Conservation (phyloP, 2,888 invertebrate genomes). For the Cosmopolites sordidus region DNA sequence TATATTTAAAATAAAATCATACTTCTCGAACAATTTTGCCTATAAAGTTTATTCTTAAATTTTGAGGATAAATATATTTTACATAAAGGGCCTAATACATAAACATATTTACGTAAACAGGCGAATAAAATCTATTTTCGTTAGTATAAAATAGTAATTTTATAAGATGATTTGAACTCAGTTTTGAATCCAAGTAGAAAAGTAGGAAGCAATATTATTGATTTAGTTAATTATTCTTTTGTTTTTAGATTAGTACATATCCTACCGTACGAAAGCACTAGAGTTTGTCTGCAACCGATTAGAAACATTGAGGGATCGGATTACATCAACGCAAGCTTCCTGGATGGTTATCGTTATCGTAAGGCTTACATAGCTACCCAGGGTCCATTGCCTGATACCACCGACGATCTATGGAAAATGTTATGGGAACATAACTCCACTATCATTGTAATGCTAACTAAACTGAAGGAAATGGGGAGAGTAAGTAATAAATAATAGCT, state of each 20-base stretch:
- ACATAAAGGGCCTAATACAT: too few relatives aligned
- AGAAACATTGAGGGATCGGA: constrained; percentile 90
- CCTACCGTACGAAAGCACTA: constrained; percentile 92
- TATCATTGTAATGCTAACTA: constrained; percentile 98
- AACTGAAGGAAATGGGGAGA: constrained; percentile 95
- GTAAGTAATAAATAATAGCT: too few relatives aligned
- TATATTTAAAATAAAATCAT: too few relatives aligned
- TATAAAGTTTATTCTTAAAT: too few relatives aligned
- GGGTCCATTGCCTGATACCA: constrained; percentile 94
- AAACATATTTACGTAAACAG: too few relatives aligned
- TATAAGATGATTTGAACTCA: too few relatives aligned
- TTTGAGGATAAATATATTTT: too few relatives aligned
- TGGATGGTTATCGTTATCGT: constrained; percentile 91
- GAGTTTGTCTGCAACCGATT: constrained; percentile 89
- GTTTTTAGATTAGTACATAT: constrained; percentile 82
- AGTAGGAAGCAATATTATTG: too few relatives aligned
- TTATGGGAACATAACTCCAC: constrained; percentile 99
- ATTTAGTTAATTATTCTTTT: constrained; percentile 5
- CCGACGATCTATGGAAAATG: constrained; percentile 99
- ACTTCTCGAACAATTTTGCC: too few relatives aligned
- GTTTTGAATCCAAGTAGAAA: too few relatives aligned
- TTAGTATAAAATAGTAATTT: too few relatives aligned
- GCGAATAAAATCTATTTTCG: too few relatives aligned
- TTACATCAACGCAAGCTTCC: constrained; percentile 97
- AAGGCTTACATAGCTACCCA: constrained; percentile 98